Conservation (phyloP, 2,113 vertebrate species). For the Marmota monax region DNA sequence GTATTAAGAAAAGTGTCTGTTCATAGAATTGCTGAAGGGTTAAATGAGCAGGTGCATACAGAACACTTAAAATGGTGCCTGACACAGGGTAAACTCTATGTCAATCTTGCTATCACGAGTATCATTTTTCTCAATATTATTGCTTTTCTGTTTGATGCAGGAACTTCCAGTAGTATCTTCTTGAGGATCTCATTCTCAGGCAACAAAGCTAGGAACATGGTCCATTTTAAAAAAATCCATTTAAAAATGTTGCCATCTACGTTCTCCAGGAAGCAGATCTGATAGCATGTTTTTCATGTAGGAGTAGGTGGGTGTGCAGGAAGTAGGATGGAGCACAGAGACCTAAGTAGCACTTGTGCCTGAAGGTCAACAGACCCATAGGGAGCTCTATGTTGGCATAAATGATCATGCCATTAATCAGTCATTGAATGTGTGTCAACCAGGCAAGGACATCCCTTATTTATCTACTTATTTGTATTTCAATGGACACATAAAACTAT, state of each 20-base stretch:
- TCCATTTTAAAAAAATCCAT: neutral
- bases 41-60: neutral
- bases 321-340: too few relatives aligned
- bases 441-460: neutral
- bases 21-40: neutral
- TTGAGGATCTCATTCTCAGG: neutral
- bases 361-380: accelerated
- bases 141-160: neutral
- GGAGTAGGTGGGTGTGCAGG: neutral
- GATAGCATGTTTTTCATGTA: neutral
- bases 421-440: too few relatives aligned
- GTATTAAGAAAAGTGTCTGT: neutral
- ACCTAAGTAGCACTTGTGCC: accelerated
- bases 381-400: neutral
- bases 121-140: neutral
- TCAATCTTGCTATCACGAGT: neutral
- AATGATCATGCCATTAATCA: neutral
- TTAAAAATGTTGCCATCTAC: neutral
- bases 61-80: neutral
- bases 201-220: neutral
- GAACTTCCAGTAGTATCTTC: neutral
- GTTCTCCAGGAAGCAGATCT: neutral
- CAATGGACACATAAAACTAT: neutral
- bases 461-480: neutral
- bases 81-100: neutral